Base-by-base conservation (phyloP, 2,888 invertebrate species). In the Athalia cordata region DNA sequence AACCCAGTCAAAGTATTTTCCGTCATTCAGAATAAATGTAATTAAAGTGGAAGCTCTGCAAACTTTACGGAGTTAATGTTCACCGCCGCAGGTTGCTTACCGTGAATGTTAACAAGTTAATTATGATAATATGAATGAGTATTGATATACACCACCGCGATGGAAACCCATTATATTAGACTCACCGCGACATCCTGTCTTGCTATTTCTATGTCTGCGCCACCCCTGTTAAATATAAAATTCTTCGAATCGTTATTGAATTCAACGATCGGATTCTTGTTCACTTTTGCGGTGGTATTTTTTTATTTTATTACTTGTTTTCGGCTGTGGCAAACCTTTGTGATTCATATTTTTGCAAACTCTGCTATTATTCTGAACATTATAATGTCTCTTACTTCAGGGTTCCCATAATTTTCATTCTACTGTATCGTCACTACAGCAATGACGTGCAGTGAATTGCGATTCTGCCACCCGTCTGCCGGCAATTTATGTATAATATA, bases 71-170 rank as follows among this genome's bases (percentile, higher is more conserved):
- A 11, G 15, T 15, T n/a, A 72, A 59, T 59, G 59, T 59, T 72
- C 57, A n/a, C 57, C 47, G 15, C 7, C 49, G 11, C 72, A n/a
- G 11, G 15, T 45, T 45, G 8, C 57, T 15, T 15, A 59, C 72
- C 8, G 72, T 4, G 75, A 75, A 75, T 75, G 52, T 52, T 62
- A 62, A 75, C 64, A 75, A 75, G 62, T 75, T 62, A 61, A 75
- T 75, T 75, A 75, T 64, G 50, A 75, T 75, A 64, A 62, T 75
- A 61, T 29, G 29, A 75, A 75, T 61, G 62, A 13, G 50, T 75
- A 49, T 62, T 15, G 50, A 61, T 49, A 52, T 29, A 29, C 62
- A 64, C 3, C 62, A 47, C 52, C 62, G 43, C 52, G 50, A 62
- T 75, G 75, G 49, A 43, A 29, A 49, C 75, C 43, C 29, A 29